Evolutionary conservation across 2,888 invertebrate species (phyloP).

Genomic region (Stenichneumon culpator): DNA sequence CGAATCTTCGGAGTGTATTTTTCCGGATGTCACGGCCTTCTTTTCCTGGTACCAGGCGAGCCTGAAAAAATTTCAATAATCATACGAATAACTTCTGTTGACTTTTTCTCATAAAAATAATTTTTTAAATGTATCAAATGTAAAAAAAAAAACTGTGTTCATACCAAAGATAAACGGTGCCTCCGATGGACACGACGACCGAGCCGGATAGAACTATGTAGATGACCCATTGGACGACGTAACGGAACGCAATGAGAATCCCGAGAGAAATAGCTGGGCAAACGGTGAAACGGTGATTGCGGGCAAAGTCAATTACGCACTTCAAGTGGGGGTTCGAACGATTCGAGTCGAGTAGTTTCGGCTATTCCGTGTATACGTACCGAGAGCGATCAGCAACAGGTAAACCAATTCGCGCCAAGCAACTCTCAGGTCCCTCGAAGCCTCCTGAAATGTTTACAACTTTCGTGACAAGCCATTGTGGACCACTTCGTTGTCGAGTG

Average conservation of each 20-base stretch:
- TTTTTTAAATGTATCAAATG: not conserved
- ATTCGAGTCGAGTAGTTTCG: not conserved
- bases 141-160: not conserved
- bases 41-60: constrained; percentile 84
- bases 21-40: constrained; percentile 73
- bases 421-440: constrained; percentile 87
- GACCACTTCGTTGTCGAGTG: constrained; percentile 5
- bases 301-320: constrained; percentile 6
- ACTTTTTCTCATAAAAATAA: no score
- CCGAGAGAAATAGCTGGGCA: constrained; percentile 86
- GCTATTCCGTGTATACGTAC: constrained; percentile 81
- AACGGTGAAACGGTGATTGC: constrained; percentile 29
- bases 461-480: constrained; percentile 18
- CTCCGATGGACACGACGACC: constrained; percentile 86
- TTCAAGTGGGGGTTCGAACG: constrained; percentile 13
- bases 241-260: constrained; percentile 87
- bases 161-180: constrained; percentile 88
- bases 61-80: constrained; percentile 78
- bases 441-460: constrained; percentile 85
- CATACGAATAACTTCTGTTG: not conserved
- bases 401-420: constrained; percentile 88
- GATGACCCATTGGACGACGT: constrained; percentile 87
- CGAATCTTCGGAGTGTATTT: constrained; percentile 77
- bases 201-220: constrained; percentile 88
- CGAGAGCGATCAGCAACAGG: constrained; percentile 87